Base-by-base conservation (phyloP, 2,113 vertebrate species). In the Thalassoma bifasciatum region DNA sequence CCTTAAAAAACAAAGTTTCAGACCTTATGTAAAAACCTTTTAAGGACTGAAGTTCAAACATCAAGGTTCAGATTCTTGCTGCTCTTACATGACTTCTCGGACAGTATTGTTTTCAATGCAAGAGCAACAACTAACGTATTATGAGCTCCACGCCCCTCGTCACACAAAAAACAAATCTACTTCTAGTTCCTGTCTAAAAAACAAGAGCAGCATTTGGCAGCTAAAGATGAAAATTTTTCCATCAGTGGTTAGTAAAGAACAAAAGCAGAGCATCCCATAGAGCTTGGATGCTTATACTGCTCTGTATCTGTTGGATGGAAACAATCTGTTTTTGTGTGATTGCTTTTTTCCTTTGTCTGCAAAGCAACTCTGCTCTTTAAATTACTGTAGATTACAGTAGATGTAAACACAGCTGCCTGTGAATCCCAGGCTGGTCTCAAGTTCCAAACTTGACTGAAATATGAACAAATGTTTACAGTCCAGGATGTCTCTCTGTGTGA, bases 371-470 rank as follows among this genome's bases (percentile, higher is more conserved):
- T 11, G 5, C 11, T 17, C 0, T 40, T 34, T 34, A 44, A 61
- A 62, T 36, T 2, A 23, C 37, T n/a, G 19, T 47, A 19, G 44
- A 47, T 47, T 19, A 47, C 44, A 54, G 57, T 5, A 51, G 13
- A 2, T 34, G 8, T 26, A 69, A 21, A 63, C 22, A 50, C 30
- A 64, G 63, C 52, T 68, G 50, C n/a, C 34, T 22, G 1, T 26
- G 59, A 23, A 26, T 22, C 30, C 19, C 2, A 34, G n/a, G 50
- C 44, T 56, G 49, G 23, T 13, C 24, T 72, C 38, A 36, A 23
- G 13, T 57, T 46, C 42, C 36, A 64, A 4, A 54, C 61, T n/a
- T 23, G 56, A 76, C 26, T 64, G 24, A 66, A 66, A 53, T 13
- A 2, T 49, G 49, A 83, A 42, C 21, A 49, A 47, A 59, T 23